Base-by-base conservation (phyloP, 2,797 vertebrate species). In the Poecilia picta region DNA sequence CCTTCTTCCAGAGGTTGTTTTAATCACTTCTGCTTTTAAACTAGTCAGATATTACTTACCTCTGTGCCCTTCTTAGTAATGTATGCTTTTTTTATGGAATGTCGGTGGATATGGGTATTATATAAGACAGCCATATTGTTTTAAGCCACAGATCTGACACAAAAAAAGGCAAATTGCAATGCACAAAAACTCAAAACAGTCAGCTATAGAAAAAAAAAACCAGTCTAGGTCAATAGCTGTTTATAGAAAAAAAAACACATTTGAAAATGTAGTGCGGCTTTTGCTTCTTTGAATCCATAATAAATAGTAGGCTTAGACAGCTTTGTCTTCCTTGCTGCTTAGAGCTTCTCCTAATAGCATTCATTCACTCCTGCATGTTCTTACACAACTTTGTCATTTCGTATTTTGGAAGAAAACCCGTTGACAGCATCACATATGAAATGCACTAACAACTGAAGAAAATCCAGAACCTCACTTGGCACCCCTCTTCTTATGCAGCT, bases 291-390 rank as follows among this genome's bases (percentile, higher is more conserved):
- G 92, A 94, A 93, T 94, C 79, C 93, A 92, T 87, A 89, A 92
- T 93, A 94, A 95, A 94, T 90, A 87, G 91, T 86, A 93, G 93
- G 91, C 87, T 94, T 92, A 90, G 92, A 95, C 94, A 92, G 92
- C 94, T 92, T 92, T 95, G 94, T 96, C 97, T 97, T 95, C 96
- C 96, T 97, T 95, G 96, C 96, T 95, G 94, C 94, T 95, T 87
- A 84, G 83, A 81, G 83, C 94, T 95, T 90, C 94, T 94, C 89
- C 93, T 89, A 82, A 93, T 87, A 90, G 93, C 94, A 82, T 94
- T 91, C 85, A 89, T 92, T 89, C 82, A 84, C 81, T 80, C 59
- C 75, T 79, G 73, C 88, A 88, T 86, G 85, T 82, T 75, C 80
- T 66, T 90, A 74, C 84, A 78, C 73, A 39, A 88, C 76, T 85